Evolutionary conservation across 2,113 vertebrate species (phyloP), one percentile per base, ranked within the genome.

Genomic region (Origma solitaria): DNA sequence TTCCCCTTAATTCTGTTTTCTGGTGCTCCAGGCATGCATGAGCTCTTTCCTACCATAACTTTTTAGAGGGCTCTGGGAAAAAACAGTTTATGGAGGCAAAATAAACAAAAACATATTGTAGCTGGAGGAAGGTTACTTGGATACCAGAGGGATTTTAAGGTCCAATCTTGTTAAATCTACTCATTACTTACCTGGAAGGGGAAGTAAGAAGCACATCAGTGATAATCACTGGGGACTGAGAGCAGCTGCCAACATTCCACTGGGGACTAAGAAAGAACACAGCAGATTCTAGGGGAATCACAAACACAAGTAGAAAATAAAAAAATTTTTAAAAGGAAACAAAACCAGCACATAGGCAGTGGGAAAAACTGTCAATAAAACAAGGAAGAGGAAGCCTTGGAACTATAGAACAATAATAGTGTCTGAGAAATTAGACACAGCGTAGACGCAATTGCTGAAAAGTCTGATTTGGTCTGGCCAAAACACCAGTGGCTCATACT

Each of bases 101-200:
- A 91, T 44, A 87, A 91, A 92, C 72, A 92, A 88, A 86, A 94
- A 27, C 70, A 78, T 70, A 73, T 7, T 88, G 91, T 86, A 81
- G 37, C 45, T 94, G 65, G n/a, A 66, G 44, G 84, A 82, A 70
- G 79, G 68, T 93, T 91, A 91, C 69, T 83, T 86, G 65, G 85
- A 73, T 84, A 92, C 93, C 84, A 84, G 37, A 56, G 72, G 78
- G 93, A 80, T 80, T 96, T 90, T 91, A 93, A 95, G 82, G 75
- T 80, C 38, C 89, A 82, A 60, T 82, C 79, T 78, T 95, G 85
- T 95, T 96, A 93, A 92, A 92, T 78, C 56, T 89, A 92, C 83
- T 96, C 93, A 92, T 96, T 97, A 97, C 95, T 96, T 96, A 97
- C 82, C 70, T 94, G 79, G 69, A 96, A 94, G 37, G 49, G 83